These are phyloP conservation scores for Tadarida brasiliensis DNA, from an alignment of 2,797 vertebrate species.

Conservation along the genomic window DNA sequence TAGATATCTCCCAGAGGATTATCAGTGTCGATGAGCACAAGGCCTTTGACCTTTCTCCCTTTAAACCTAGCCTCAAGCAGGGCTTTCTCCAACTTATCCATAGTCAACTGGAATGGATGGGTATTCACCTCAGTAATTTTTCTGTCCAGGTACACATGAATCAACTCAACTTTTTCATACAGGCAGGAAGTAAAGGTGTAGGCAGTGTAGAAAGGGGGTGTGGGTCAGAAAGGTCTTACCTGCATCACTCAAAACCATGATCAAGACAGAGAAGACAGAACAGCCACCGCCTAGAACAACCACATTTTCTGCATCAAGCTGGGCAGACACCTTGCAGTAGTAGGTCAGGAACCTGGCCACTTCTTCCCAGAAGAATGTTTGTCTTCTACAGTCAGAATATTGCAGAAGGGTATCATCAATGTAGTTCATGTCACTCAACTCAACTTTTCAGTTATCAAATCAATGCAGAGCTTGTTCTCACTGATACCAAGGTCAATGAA, in stretches of 20 bases:
- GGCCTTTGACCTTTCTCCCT: neutral
- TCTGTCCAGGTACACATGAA: neutral
- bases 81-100: neutral
- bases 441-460: conserved; percentile 93
- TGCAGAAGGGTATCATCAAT: conserved; percentile 90
- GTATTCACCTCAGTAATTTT: neutral
- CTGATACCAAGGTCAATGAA: conserved; percentile 92
- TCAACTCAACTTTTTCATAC: neutral
- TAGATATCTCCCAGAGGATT: neutral
- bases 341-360: neutral
- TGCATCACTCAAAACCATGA: neutral
- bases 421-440: conserved; percentile 91
- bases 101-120: neutral
- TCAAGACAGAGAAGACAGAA: neutral
- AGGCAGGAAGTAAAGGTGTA: neutral
- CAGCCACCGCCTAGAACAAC: neutral
- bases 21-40: neutral
- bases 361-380: conserved; percentile 83
- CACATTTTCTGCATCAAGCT: neutral
- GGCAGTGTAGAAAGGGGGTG: neutral
- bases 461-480: conserved; percentile 89
- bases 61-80: neutral
- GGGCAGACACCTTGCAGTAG: neutral
- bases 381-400: conserved; percentile 93
- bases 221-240: neutral